Conservation (phyloP, 2,888 invertebrate genomes). For the Meiosimyza platycephala region DNA sequence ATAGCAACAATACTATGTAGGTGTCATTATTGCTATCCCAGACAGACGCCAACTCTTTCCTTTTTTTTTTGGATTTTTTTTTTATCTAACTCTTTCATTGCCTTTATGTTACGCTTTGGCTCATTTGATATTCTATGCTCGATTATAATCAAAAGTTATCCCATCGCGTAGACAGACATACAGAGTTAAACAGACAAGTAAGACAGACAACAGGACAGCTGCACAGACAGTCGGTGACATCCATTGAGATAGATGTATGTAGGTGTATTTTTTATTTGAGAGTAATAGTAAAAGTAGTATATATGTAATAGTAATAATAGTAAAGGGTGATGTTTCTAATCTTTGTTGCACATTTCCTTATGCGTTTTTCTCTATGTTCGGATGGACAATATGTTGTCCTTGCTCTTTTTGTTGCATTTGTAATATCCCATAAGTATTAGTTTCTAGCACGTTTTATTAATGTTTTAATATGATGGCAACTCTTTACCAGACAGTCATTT, state of each 20-base stretch:
- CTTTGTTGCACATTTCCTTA: slow-evolving; percentile 19
- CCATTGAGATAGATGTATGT: neutral
- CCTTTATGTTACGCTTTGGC: slow-evolving; percentile 38
- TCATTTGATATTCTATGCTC: slow-evolving; percentile 64
- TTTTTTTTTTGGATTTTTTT: neutral
- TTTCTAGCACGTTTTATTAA: slow-evolving; percentile 29
- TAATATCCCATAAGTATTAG: neutral
- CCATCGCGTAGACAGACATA: slow-evolving; percentile 38
- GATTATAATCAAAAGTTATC: slow-evolving; percentile 65
- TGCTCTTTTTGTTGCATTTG: slow-evolving; percentile 11
- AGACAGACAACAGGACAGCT: slow-evolving; percentile 19
- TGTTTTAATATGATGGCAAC: slow-evolving; percentile 20
- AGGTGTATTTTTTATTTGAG: too few species aligned
- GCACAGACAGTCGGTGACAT: slow-evolving; percentile 1
- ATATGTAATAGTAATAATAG: too few species aligned
- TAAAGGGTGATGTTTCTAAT: neutral
- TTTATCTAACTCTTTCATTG: neutral
- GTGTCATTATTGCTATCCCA: neutral
- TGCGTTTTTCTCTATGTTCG: neutral
- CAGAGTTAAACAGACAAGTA: neutral
- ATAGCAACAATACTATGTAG: neutral
- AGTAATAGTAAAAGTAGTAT: too few species aligned
- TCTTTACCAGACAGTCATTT: slow-evolving; percentile 7
- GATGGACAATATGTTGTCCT: slow-evolving; percentile 22
- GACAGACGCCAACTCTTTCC: slow-evolving; percentile 28